Evolutionary conservation across 2,888 invertebrate species (phyloP).

Genomic region (Drosophila formosana): DNA sequence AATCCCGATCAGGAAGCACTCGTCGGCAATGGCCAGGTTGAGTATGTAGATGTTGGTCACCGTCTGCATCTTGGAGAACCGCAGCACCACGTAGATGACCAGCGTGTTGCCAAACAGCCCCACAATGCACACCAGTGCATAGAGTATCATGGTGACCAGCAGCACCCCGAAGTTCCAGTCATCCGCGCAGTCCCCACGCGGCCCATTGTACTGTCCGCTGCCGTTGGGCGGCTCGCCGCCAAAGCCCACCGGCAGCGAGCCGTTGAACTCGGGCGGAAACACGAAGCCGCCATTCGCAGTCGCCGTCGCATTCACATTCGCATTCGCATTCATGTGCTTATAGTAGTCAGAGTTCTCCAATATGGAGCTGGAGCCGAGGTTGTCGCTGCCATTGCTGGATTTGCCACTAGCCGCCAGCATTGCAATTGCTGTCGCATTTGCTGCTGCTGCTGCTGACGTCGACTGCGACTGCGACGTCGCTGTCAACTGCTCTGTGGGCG

Average conservation of each 20-base stretch:
- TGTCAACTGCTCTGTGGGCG: slow-evolving; percentile 73
- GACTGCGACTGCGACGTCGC: slow-evolving; percentile 41
- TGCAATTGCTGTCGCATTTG: slow-evolving; percentile 29
- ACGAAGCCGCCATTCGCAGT: slow-evolving; percentile 19
- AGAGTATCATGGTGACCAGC: slow-evolving; percentile 90
- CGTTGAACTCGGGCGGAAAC: slow-evolving; percentile 54
- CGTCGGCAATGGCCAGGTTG: slow-evolving; percentile 97
- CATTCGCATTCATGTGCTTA: slow-evolving; percentile 66
- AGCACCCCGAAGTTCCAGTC: slow-evolving; percentile 87
- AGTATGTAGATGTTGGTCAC: slow-evolving; percentile 97
- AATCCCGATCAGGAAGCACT: slow-evolving; percentile 95
- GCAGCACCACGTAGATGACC: slow-evolving; percentile 95
- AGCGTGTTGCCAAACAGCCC: slow-evolving; percentile 95
- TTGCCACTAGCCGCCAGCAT: slow-evolving; percentile 2
- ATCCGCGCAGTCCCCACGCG: slow-evolving; percentile 84
- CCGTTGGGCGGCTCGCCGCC: slow-evolving; percentile 37
- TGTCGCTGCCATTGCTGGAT: slow-evolving; percentile 15
- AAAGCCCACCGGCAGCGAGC: slow-evolving; percentile 37
- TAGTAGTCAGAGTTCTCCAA: slow-evolving; percentile 57
- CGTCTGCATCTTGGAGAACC: slow-evolving; percentile 97
- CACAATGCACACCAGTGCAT: slow-evolving; percentile 93
- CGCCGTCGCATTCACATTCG: too few species aligned
- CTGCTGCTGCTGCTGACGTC: slow-evolving; percentile 31
- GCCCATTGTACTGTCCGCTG: slow-evolving; percentile 42
- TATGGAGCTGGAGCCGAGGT: slow-evolving; percentile 31